Evolutionary conservation across 2,113 vertebrate genomes (phyloP).

Genomic region (Cheilinus undulatus): DNA sequence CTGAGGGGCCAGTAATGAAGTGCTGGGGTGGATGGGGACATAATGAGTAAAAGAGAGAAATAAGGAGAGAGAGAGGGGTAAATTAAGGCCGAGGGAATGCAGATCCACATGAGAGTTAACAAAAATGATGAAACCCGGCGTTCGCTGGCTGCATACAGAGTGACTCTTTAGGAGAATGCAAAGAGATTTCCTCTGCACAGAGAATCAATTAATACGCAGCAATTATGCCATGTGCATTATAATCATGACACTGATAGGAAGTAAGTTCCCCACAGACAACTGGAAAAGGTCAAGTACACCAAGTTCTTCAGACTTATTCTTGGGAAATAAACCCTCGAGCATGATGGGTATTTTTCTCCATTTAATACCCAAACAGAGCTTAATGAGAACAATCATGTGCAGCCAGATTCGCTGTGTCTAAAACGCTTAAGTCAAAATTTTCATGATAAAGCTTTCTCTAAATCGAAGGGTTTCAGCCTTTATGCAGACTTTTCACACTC

Average conservation of each 20-base stretch:
- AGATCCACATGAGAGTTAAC: background rate
- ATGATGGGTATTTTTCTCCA: background rate
- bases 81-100: constrained; percentile 2
- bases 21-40: background rate
- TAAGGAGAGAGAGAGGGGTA: constrained; percentile 7
- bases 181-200: constrained; percentile 16
- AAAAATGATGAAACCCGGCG: constrained; percentile 40
- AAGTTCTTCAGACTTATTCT: background rate
- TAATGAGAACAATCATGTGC: background rate
- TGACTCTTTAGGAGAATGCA: constrained; percentile 13
- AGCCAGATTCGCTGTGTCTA: background rate
- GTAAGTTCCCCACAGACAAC: background rate
- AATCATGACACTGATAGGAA: background rate
- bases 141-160: constrained; percentile 26
- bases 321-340: background rate
- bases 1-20: constrained; percentile 13
- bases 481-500: constrained; percentile 6
- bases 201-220: constrained; percentile 25
- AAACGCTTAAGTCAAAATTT: background rate
- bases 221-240: constrained; percentile 15
- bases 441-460: background rate
- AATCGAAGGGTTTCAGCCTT: background rate
- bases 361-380: background rate
- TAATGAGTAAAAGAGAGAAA: constrained; percentile 14
- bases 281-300: background rate